Base-by-base conservation (phyloP, 2,888 invertebrate genomes). In the Lycocerus yunnanus region DNA sequence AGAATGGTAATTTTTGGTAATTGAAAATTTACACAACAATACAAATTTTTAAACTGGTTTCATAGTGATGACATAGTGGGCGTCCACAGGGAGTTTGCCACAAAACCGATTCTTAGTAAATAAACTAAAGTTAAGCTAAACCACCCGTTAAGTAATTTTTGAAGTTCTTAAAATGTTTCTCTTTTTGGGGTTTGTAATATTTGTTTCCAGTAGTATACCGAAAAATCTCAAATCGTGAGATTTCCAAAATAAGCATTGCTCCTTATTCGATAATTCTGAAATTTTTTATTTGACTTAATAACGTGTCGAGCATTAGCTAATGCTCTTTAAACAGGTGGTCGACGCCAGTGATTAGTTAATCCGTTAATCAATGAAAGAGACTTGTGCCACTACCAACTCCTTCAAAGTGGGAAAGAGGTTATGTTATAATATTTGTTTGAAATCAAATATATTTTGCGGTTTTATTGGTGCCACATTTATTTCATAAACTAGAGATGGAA, bases 301-400 rank as follows among this genome's bases (percentile, higher is more conserved):
- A 43, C 43, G 43, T 43, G n/a, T 21, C n/a, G 4, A 43, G 6
- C n/a, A 43, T 43, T 43, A 43, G n/a, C 6, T 43, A 43, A 43
- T 43, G 43, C 43, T 43, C 43, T 43, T 69, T 69, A 24, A 27
- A 70, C 69, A 63, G 69, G 63, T 70, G 69, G 69, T 63, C 63
- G 69, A 70, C 69, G 61, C 69, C 69, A 61, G 27, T 63, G 69
- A 70, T 70, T 70, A 70, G 63, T 63, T 70, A 70, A 70, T 70
- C 69, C 63, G 13, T 58, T 70, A 70, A 70, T 70, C 20, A 70
- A 43, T 70, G 58, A 63, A 70, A 70, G 69, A 70, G 69, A 14
- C 61, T 58, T 20, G 18, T 58, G 58, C 18, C 15, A 43, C 43
- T n/a, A 43, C 43, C n/a, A 43, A 43, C n/a, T 43, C n/a, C 43